Evolutionary conservation across 1,140 invertebrate genomes (phyloP), one percentile per base, ranked within the genome.

Genomic region (Trichogramma pretiosum): DNA sequence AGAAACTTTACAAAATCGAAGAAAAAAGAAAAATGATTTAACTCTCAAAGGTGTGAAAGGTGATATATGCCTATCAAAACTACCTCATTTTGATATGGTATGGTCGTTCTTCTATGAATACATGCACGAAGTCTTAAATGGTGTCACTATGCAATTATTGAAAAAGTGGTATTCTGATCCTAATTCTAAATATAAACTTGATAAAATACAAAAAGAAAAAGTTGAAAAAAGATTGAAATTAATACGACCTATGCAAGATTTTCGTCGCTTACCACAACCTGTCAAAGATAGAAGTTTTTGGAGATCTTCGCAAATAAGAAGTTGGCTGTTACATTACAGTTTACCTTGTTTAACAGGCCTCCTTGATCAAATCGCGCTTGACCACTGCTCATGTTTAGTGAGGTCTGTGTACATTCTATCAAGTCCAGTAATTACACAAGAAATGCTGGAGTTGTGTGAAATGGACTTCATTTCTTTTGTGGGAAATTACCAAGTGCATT

Each of bases 91-190:
- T n/a, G 54, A 58, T 46, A 52, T 41, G 14, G 39, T 58, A 5
- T 55, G 53, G 54, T 54, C 48, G 1, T 58, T 50, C 19, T 45
- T 48, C 37, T 14, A 37, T 5, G 56, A 57, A 3, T 53, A 55
- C 17, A 44, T 54, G 52, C 55, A 56, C 30, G 35, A 17, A 16
- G 17, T 51, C 5, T 42, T 52, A 19, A 28, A 54, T n/a, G 52
- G 55, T 19, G 52, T 54, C 13, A 23, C 48, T 3, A 39, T 35
- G 23, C 46, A 55, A 11, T 22, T 48, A 9, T 41, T n/a, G 35
- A 36, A 28, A 9, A 13, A 46, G n/a, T 52, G 51, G 50, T 44
- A 44, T 11, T 21, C 5, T 19, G 35, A 16, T n/a, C n/a, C n/a
- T 18, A 11, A 37, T 11, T 23, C 35, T 9, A 11, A 3, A 18